phyloP scores from a whole-genome alignment of 2,797 vertebrate species.

The Triplophysa yarkandensis region DNA sequence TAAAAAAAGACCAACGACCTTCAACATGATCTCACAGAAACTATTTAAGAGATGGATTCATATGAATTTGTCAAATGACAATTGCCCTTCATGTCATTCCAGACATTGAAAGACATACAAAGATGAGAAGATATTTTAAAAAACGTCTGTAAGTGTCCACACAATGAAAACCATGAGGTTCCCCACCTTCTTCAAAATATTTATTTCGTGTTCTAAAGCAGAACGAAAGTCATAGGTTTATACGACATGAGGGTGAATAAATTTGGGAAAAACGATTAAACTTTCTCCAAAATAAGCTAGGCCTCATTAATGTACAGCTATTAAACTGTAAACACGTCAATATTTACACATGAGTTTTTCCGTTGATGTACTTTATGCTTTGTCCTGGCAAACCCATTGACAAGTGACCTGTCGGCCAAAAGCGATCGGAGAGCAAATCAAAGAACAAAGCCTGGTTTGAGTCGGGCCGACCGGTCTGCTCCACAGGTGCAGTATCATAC shows the following conservation, averaged over 20 bases:
- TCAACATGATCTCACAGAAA: no score
- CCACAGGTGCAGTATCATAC: conserved; percentile 49
- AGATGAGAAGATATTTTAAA: no score
- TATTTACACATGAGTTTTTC: conserved; percentile 10
- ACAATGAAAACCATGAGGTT: no score
- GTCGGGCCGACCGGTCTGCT: conserved; percentile 12
- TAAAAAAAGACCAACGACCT: not conserved
- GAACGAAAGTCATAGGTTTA: no score
- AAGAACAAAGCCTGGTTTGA: conserved; percentile 22
- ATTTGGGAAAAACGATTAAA: no score
- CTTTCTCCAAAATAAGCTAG: not conserved
- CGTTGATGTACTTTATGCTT: not conserved
- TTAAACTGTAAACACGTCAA: not conserved
- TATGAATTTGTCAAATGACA: no score
- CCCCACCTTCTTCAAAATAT: no score
- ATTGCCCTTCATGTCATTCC: no score
- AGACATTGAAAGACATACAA: no score
- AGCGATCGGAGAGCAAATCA: conserved; percentile 25
- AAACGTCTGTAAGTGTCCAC: no score
- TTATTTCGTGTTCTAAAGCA: no score
- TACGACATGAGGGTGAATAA: not conserved
- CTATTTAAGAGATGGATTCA: no score
- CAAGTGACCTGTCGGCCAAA: conserved; percentile 3
- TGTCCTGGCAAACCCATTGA: not conserved
- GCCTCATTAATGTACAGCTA: not conserved